Evolutionary conservation across 2,797 vertebrate species (phyloP), one percentile per base, ranked within the genome.

Genomic region (Syngnathus rostellatus): DNA sequence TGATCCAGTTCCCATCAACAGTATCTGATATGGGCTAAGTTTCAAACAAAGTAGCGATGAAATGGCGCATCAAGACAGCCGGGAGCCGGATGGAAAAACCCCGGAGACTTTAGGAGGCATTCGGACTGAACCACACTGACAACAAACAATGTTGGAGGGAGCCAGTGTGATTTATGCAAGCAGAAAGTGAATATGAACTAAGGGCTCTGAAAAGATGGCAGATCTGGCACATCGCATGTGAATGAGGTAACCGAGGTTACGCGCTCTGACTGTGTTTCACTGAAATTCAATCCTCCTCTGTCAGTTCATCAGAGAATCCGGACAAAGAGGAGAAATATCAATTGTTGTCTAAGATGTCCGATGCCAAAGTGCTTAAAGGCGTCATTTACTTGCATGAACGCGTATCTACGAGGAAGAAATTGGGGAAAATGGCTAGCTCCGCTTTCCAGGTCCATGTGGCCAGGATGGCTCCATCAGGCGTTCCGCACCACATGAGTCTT

Each of bases 141-240:
- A 78, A 71, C 69, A 69, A 64, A 75, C 67, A 72, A 73, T 77
- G 69, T 69, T 72, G 61, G 68, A 70, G 63, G 16, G 53, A 68
- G 17, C 50, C 16, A 60, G 72, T 21, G 45, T 75, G 79, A 84
- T 82, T 83, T 77, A 84, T 85, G 68, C 51, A 38, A 40, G 8
- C 53, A 58, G 74, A 80, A 67, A 84, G 82, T 78, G 75, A 78
- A 81, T 74, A 78, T 64, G 75, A 83, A 75, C 73, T 72, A 69
- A 65, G 63, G 68, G 75, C 70, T 63, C 72, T 66, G 57, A 53
- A 67, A 65, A 80, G 76, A 69, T 6, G 71, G 60, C 74, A 67
- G 75, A 60, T 79, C 72, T 86, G 83, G 85, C 81, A 39, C 68
- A 66, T 54, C 46, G 55, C 21, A 23, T 69, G 65, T 25, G 65